Percentiles rank a stretch among this genome's conserved stretches.
Conservation (phyloP, 2,113 vertebrate species). For the Platichthys flesus region DNA sequence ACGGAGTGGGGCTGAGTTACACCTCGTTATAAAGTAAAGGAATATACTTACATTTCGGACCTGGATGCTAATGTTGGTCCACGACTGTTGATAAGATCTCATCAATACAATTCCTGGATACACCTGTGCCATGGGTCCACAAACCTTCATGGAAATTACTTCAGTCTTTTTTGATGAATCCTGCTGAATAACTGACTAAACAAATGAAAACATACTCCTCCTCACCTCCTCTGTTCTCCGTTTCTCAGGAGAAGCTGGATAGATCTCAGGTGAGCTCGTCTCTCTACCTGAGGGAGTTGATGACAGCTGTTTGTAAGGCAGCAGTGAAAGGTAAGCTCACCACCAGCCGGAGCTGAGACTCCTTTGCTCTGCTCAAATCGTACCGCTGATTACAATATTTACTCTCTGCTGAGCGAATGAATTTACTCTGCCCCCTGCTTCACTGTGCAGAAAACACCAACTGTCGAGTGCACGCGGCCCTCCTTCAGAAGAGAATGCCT, state of each 20-base stretch:
- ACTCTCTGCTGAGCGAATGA: background rate
- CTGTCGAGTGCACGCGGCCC: conserved; percentile 93
- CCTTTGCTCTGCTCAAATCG: background rate
- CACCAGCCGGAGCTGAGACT: background rate
- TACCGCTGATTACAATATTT: conserved; percentile 25
- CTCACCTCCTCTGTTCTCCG: conserved; percentile 20
- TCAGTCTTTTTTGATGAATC: no score
- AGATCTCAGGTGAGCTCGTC: conserved; percentile 96
- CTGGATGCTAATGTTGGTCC: no score
- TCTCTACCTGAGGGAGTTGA: conserved; percentile 92
- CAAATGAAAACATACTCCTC: background rate
- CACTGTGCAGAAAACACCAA: conserved; percentile 85
- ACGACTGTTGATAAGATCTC: no score
- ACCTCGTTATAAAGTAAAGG: no score
- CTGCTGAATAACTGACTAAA: no score
- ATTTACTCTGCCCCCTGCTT: conserved; percentile 31
- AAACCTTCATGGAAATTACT: no score
- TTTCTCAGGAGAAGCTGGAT: conserved; percentile 91
- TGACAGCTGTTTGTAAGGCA: conserved; percentile 98
- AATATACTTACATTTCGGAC: no score
- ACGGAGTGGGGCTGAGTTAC: no score
- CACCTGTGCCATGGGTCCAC: no score
- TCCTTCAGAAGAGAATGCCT: conserved; percentile 95
- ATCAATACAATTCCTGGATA: no score
- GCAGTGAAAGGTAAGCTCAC: conserved; percentile 91